Evolutionary conservation across 2,797 vertebrate species (phyloP), one percentile per base, ranked within the genome.

Genomic region (Ctenopoma multispine): DNA sequence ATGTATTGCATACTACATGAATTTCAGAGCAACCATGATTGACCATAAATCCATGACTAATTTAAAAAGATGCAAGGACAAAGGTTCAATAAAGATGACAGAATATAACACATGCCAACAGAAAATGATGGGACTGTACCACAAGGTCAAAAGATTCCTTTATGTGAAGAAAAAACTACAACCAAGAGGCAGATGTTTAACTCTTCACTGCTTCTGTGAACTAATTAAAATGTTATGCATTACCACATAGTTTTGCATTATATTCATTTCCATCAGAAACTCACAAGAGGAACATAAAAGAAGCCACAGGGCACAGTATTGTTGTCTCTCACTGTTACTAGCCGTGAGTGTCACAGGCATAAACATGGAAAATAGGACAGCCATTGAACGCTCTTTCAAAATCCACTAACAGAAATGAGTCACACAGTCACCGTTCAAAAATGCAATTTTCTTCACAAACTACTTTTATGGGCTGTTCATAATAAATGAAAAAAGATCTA

Each of bases 171-270:
- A 50, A 75, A 75, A 34, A 34, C 9, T 57, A 71, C 66, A 80
- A 71, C 72, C 75, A 54, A 69, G 63, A 81, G 63, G 56, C 44
- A 68, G 36, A 66, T 57, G 77, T 77, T 72, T 57, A 72, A 82
- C 60, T 75, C 57, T 74, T 81, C 80, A 21, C 24, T 76, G 78
- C 76, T 38, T 75, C 67, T 74, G 40, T 63, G 47, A 36, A 51
- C 64, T 72, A 85, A 90, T 90, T 88, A 80, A 90, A 89, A 69
- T 82, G 48, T 38, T 62, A 83, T 81, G 69, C 67, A 69, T 76
- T 67, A 78, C 58, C 73, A 79, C 69, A 55, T 60, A 83, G 61
- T 69, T 75, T 77, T 83, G 72, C 72, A 70, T 89, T 76, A 56
- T 34, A 58, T 87, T 88, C 49, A 81, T 80, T 89, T 79, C 70